These are phyloP conservation scores for Margarornis squamiger DNA, from an alignment of 2,797 vertebrate species.

Conservation along the genomic window DNA sequence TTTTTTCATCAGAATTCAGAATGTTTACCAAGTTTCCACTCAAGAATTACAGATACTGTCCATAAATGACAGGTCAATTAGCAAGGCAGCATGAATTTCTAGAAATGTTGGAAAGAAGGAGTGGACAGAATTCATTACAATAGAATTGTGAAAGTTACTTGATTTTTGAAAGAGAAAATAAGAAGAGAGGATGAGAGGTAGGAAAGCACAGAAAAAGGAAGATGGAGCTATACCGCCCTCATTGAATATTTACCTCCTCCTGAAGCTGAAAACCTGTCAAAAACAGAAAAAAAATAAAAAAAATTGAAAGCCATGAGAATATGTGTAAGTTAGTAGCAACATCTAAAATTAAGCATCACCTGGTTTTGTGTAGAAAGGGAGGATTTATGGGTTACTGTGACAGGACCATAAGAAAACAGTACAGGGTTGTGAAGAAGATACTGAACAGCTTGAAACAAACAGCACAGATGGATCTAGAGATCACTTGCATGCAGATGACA, in stretches of 20 bases:
- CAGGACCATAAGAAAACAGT: not conserved
- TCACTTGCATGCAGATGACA: not conserved
- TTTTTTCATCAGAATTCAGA: slow-evolving; percentile 9
- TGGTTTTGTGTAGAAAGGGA: not conserved
- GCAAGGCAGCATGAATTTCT: not conserved
- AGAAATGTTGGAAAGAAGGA: not conserved
- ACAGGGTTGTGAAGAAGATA: not conserved
- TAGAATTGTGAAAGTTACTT: not conserved
- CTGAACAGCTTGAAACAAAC: not conserved
- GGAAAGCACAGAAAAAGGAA: not conserved
- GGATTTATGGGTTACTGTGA: not conserved
- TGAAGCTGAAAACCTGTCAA: not conserved
- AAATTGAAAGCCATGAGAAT: not conserved
- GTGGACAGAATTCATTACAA: not conserved
- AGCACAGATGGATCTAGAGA: not conserved
- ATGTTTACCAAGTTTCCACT: not conserved
- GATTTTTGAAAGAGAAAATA: not conserved
- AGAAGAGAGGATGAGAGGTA: not conserved
- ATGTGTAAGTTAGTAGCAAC: not conserved
- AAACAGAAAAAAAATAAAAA: not conserved
- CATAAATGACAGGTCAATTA: not conserved
- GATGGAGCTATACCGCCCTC: not conserved
- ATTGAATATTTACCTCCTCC: not conserved
- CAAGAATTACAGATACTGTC: not conserved
- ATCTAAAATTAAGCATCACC: not conserved